These are phyloP conservation scores for Lophura swinhoii DNA, from an alignment of 2,797 vertebrate genomes.

Conservation along the genomic window DNA sequence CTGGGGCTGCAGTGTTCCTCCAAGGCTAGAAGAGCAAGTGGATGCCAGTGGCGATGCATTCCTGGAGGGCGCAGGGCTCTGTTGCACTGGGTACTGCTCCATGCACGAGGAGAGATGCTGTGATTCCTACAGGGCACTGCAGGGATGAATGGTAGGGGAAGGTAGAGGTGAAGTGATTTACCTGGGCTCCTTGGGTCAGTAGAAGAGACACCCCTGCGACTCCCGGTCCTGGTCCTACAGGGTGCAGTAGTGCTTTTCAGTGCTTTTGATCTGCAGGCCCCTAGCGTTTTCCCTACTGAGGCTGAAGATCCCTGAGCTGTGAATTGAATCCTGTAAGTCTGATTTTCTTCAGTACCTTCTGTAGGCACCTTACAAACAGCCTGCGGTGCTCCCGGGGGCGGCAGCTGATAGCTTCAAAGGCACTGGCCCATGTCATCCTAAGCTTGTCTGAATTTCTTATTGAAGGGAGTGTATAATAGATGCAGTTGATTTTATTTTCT, in stretches of 20 bases:
- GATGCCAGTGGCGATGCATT: neutral
- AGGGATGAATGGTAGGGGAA: neutral
- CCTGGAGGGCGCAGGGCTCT: neutral
- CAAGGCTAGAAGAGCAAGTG: neutral
- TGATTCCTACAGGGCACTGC: neutral
- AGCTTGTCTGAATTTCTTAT: constrained; percentile 4
- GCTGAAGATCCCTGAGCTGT: neutral
- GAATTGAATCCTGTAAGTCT: neutral
- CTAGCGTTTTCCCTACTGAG: neutral
- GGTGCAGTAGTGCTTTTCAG: neutral
- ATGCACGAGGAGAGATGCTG: neutral
- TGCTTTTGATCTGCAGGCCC: neutral
- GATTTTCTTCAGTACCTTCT: neutral
- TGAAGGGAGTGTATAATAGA: neutral
- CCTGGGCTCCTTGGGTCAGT: neutral
- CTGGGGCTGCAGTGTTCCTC: neutral
- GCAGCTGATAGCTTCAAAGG: neutral
- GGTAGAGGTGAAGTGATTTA: neutral
- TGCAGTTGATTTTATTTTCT: constrained; percentile 15
- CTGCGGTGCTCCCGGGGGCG: neutral
- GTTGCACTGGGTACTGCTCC: rapidly evolving
- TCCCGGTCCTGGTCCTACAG: neutral
- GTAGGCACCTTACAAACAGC: neutral
- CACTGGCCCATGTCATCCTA: neutral
- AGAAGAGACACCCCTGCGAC: neutral